Evolutionary conservation across 2,113 vertebrate species (phyloP), one percentile per base, ranked within the genome.

Genomic region (Acanthochromis polyacanthus): DNA sequence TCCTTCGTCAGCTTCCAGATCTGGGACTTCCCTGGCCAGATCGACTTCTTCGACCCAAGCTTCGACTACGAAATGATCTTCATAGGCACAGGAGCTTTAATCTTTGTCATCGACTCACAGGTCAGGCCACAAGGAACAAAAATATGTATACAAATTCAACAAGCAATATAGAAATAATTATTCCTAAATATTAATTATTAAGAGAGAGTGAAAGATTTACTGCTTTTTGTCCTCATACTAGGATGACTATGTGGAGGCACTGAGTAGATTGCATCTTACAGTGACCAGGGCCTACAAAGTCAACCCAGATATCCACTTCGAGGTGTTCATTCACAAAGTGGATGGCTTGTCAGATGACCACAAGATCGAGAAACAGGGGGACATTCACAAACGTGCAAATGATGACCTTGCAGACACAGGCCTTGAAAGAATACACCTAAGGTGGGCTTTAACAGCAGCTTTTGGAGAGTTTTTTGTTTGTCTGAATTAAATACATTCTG

Each of bases 31-130:
- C 98, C 98, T 16, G 98, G 98, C 43, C 98, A 99, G 91, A 97
- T 99, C 79, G 98, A 99, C 93, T 99, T 99, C 94, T 97, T 99
- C 85, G 98, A 99, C 80, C 97, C 98, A 28, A 98, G 98, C 0
- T 99, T 99, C 87, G 98, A 99, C 93, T 99, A 99, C 7, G 97
- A 99, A 93, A 99, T 99, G 97, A 99, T 99, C 92, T 99, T 99
- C 95, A 96, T 97, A 92, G 98, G 98, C 87, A 99, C 98, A 0
- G 98, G 98, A 74, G 98, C 98, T 8, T 94, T 99, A 89, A 99
- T 99, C 93, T 99, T 99, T 88, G 98, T 99, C 88, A 99, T 99
- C 58, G 98, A 99, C 67, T 98, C 98, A 77, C 98, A 99, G 98
- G 98, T 99, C 48, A 8, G 48, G 1, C 4, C 30, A 30, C 30